Conservation (phyloP, 92 coral and sea anemone genomes). For the Epizoanthus fatuus region DNA sequence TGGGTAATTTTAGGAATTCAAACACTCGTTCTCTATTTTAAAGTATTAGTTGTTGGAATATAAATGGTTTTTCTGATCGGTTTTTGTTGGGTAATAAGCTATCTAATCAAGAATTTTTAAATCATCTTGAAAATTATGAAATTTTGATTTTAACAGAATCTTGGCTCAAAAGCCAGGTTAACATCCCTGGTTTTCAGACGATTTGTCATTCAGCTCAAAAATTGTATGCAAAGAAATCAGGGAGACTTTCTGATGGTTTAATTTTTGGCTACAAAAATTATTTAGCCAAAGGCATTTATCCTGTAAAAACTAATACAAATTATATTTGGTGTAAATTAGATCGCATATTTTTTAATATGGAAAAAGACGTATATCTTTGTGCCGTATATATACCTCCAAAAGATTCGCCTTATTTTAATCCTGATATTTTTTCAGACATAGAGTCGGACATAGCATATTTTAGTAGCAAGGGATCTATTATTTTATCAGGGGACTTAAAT, state of each 20-base stretch:
- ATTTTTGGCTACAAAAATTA: conserved; percentile 38
- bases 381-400: conserved; percentile 27
- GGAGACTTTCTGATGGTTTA: conserved; percentile 50
- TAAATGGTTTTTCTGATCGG: conserved; percentile 32
- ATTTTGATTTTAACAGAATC: conserved; percentile 38
- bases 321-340: conserved; percentile 26
- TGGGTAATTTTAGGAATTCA: neutral
- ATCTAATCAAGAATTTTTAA: conserved; percentile 36
- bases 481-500: conserved; percentile 17
- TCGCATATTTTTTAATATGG: conserved; percentile 4
- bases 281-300: no score
- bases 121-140: conserved; percentile 11
- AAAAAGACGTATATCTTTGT: conserved; percentile 17
- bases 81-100: conserved; percentile 39
- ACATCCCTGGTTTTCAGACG: conserved; percentile 10
- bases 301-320: neutral
- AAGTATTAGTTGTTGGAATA: conserved; percentile 47
- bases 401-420: conserved; percentile 33
- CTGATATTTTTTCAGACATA: conserved; percentile 12
- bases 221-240: conserved; percentile 16
- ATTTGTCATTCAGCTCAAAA: neutral
- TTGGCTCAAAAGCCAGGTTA: neutral
- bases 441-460: conserved; percentile 9
- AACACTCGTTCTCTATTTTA: conserved; percentile 2
- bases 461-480: neutral